These are phyloP conservation scores for Tautogolabrus adspersus DNA, from an alignment of 2,113 vertebrate species.

Conservation along the genomic window DNA sequence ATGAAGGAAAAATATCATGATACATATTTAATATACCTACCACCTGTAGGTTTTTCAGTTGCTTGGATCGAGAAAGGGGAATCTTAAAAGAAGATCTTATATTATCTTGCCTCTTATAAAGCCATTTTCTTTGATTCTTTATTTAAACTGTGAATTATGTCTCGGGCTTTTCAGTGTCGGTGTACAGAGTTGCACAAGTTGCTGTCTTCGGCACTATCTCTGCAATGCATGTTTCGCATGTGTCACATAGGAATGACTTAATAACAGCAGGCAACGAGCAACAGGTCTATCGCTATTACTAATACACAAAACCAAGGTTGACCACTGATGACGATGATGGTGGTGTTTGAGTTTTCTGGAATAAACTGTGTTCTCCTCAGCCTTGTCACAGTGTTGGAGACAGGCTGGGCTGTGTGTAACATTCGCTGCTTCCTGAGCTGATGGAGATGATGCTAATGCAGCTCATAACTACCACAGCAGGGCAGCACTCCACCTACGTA, in stretches of 20 bases:
- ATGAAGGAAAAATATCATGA: background rate
- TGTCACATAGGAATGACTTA: constrained; percentile 57
- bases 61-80: too few relatives aligned
- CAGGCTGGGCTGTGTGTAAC: constrained; percentile 2
- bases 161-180: constrained; percentile 16
- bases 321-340: background rate
- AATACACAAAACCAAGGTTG: constrained; percentile 11
- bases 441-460: constrained; percentile 7
- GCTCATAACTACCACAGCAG: constrained; percentile 6
- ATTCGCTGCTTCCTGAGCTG: constrained; percentile 25
- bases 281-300: constrained; percentile 19
- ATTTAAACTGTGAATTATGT: constrained; percentile 49
- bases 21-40: too few relatives aligned
- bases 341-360: background rate
- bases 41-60: too few relatives aligned
- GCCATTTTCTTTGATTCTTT: constrained; percentile 29
- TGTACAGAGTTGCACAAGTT: constrained; percentile 48
- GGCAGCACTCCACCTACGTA: constrained; percentile 24
- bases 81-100: background rate
- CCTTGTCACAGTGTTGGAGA: background rate
- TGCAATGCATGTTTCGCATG: constrained; percentile 76
- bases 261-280: constrained; percentile 2
- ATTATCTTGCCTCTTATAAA: background rate
- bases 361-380: background rate
- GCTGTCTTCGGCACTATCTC: constrained; percentile 26